These are phyloP conservation scores for Actinia tenebrosa DNA, from an alignment of 64 coral and sea anemone genomes.

Conservation along the genomic window DNA sequence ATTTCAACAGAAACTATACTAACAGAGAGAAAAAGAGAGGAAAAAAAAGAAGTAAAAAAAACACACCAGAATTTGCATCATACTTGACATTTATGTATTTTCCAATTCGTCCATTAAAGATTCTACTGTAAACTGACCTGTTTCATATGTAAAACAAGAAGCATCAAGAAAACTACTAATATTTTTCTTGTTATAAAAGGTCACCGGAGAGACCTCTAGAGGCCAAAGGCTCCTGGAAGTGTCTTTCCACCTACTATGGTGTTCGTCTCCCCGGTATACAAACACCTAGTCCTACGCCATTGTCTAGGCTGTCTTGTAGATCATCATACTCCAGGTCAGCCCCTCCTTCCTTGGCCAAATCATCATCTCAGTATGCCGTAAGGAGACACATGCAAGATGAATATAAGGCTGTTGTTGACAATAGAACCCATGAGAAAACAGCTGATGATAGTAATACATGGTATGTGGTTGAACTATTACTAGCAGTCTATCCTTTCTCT, in stretches of 20 bases:
- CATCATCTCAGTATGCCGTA: slow-evolving; percentile 59
- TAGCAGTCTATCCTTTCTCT: neutral
- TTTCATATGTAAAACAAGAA: too few species aligned
- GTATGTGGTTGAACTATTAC: slow-evolving; percentile 17
- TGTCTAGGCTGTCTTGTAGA: slow-evolving; percentile 23
- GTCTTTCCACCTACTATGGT: slow-evolving; percentile 74
- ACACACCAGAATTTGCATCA: too few species aligned
- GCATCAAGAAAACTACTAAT: too few species aligned
- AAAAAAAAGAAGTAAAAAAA: too few species aligned
- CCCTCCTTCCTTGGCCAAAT: slow-evolving; percentile 57
- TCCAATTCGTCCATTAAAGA: too few species aligned
- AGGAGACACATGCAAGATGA: slow-evolving; percentile 98
- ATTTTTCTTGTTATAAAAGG: neutral
- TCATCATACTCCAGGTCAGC: slow-evolving; percentile 51
- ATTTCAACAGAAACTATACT: too few species aligned
- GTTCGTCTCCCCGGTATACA: slow-evolving; percentile 81
- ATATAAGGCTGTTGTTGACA: slow-evolving; percentile 41
- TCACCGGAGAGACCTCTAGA: neutral
- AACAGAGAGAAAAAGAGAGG: too few species aligned
- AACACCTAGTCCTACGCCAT: slow-evolving; percentile 5
- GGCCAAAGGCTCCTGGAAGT: slow-evolving; percentile 72
- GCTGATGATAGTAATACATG: slow-evolving; percentile 36
- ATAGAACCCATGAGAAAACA: neutral
- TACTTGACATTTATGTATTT: too few species aligned
- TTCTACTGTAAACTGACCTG: too few species aligned